Percentiles rank a stretch among this genome's conserved stretches.
phyloP scores from a whole-genome alignment of 2,888 invertebrate species.

The Sinhomidia bicolor region DNA sequence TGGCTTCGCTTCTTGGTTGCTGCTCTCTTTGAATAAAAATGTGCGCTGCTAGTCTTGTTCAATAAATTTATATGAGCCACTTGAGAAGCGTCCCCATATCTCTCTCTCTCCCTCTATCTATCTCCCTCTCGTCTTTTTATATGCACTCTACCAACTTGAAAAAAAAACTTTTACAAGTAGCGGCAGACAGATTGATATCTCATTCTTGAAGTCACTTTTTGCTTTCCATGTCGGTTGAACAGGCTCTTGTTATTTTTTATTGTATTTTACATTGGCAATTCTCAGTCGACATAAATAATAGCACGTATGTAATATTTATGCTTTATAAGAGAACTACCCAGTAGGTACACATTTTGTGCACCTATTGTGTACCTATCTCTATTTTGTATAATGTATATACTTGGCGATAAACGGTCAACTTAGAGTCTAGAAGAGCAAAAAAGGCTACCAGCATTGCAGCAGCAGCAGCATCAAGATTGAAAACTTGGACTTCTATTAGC shows the following conservation, averaged over 20 bases:
- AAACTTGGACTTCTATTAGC: background rate
- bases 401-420: too few species aligned
- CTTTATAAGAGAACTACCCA: background rate
- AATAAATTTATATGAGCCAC: conserved; percentile 11
- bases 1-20: background rate
- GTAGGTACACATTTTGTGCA: too few species aligned
- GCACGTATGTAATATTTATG: too few species aligned
- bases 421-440: too few species aligned
- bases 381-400: too few species aligned
- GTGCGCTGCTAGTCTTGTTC: background rate
- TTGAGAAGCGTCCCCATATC: background rate
- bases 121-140: background rate
- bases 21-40: background rate
- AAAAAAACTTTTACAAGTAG: background rate
- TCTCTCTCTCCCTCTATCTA: background rate
- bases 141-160: background rate
- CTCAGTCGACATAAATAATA: background rate
- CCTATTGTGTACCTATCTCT: too few species aligned
- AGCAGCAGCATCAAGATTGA: background rate
- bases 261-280: conserved; percentile 44
- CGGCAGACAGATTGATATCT: conserved; percentile 26
- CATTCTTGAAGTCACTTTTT: conserved; percentile 8
- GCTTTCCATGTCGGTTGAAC: conserved; percentile 11
- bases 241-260: conserved; percentile 53
- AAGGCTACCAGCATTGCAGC: too few species aligned